Base-by-base conservation (phyloP, 2,797 vertebrate species). In the Enteromius viviparus region DNA sequence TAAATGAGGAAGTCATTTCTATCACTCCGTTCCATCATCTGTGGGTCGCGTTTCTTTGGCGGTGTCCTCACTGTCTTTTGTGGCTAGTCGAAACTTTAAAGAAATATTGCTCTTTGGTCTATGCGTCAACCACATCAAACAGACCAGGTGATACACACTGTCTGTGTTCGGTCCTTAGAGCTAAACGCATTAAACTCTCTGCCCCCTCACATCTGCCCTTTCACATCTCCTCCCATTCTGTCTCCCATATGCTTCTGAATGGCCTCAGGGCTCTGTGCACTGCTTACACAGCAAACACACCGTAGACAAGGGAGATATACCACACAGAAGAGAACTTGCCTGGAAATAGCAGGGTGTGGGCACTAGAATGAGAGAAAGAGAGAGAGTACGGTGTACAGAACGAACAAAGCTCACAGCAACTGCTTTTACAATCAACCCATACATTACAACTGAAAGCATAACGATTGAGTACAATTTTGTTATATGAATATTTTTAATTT, bases 201-300 rank as follows among this genome's bases (percentile, higher is more conserved):
- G 37, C 42, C 49, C 71, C 45, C 79, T 65, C 40, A 53, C 51
- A 78, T 72, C 55, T 65, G 53, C 82, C 69, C 75, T 51, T 65
- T 72, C 82, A 62, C 55, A 29, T 72, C 49, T 75, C 77, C 71
- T 81, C 84, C 72, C 47, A 70, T 32, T 55, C 77, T 62, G 42
- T 45, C 42, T 81, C 75, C 53, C 51, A 53, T 53, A 53, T 53
- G 51, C 72, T 34, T 23, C 21, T 62, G 53, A 77, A 77, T 53
- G 58, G 66, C 84, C 68, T 68, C 37, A n/a, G 84, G 80, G 66
- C 58, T 6, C 40, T 6, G 23, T 40, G 53, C 72, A 69, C 64
- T 85, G 84, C 78, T 85, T 85, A 40, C 74, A 78, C 79, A 85
- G 84, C 84, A 78, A 82, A 66, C 77, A 80, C 62, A 84, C 12